These are phyloP conservation scores for Pachydiplax longipennis DNA, from an alignment of 2,888 invertebrate species.

Conservation along the genomic window DNA sequence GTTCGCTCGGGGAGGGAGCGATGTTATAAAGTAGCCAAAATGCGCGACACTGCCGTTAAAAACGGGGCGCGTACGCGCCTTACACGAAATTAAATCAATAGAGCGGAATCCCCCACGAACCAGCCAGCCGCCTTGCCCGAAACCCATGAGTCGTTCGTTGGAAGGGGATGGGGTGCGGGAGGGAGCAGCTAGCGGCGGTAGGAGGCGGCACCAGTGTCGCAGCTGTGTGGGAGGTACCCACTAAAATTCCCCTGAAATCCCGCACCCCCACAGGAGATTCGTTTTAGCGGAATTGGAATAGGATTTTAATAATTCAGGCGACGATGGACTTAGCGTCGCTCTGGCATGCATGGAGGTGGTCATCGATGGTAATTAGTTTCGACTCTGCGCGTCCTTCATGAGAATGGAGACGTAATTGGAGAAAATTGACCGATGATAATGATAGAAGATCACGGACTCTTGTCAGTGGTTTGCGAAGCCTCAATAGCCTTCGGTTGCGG, in stretches of 20 bases:
- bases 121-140: slow-evolving; percentile 38
- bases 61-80: slow-evolving; percentile 40
- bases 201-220: neutral
- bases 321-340: neutral
- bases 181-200: neutral
- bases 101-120: slow-evolving; percentile 36
- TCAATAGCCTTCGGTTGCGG: too few species aligned
- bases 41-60: slow-evolving; percentile 32
- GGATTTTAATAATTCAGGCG: neutral
- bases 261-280: neutral
- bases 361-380: neutral
- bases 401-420: neutral
- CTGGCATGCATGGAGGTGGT: neutral
- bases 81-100: slow-evolving; percentile 41
- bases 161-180: neutral
- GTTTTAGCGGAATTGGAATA: neutral
- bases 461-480: too few species aligned
- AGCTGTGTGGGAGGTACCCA: slow-evolving; percentile 1
- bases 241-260: neutral
- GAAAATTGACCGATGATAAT: neutral
- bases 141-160: slow-evolving; percentile 33
- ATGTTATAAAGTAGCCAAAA: slow-evolving; percentile 6
- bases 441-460: neutral
- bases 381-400: neutral
- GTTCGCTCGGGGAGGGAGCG: neutral